Conservation (phyloP, 2,797 vertebrate species). For the Falco columbarius region DNA sequence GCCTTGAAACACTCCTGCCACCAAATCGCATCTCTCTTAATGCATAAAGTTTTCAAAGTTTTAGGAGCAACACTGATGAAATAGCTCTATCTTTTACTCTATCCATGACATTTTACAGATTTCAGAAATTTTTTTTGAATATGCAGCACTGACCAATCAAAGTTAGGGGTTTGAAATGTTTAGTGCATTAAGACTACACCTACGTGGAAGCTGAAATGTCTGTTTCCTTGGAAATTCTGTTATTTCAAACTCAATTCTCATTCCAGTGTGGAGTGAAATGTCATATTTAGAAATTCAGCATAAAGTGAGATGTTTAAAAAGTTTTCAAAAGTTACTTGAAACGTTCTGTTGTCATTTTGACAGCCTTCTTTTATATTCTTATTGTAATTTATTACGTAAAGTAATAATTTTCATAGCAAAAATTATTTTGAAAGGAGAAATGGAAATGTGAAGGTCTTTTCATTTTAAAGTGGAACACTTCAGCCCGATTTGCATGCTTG, state of each 20-base stretch:
- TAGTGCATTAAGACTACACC: not conserved
- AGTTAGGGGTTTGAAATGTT: not conserved
- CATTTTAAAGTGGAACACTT: not conserved
- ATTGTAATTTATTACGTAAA: not conserved
- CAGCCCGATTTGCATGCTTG: conserved; percentile 27
- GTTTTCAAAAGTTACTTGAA: not conserved
- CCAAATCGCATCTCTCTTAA: not conserved
- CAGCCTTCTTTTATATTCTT: not conserved
- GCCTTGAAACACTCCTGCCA: not conserved
- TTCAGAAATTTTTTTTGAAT: not conserved
- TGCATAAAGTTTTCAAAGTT: not conserved
- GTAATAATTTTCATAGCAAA: not conserved
- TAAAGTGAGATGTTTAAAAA: not conserved
- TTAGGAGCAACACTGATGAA: not conserved
- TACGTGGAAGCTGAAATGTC: not conserved
- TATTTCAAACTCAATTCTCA: conserved; percentile 7
- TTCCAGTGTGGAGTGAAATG: not conserved
- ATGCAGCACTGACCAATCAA: not conserved
- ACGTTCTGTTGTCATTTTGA: conserved; percentile 32
- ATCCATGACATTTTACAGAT: not conserved
- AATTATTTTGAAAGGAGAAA: conserved; percentile 25
- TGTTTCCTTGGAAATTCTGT: conserved; percentile 21
- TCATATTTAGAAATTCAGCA: not conserved
- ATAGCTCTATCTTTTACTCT: not conserved
- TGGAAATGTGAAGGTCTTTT: conserved; percentile 1